Conservation (phyloP, 1,140 invertebrate species). For the Leptinotarsa defecta region DNA sequence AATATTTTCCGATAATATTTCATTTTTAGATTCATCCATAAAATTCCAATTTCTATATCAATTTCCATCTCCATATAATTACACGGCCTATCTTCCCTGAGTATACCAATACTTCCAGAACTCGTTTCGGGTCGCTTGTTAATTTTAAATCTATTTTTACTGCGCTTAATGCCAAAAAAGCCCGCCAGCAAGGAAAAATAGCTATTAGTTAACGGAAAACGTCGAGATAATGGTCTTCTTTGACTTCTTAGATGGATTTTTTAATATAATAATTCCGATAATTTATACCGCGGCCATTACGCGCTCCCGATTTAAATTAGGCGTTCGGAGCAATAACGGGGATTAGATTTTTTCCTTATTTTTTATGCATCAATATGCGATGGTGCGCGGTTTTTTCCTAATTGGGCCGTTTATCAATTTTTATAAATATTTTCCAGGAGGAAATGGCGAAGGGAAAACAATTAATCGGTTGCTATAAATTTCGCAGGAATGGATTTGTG, state of each 20-base stretch:
- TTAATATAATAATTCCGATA: conserved; percentile 72
- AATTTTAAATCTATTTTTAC: conserved; percentile 47
- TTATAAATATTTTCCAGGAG: conserved; percentile 40
- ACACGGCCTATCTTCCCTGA: conserved; percentile 11
- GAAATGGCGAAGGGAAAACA: conserved; percentile 21
- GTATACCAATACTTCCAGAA: conserved; percentile 26
- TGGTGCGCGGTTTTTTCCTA: conserved; percentile 37
- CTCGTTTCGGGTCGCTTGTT: conserved; percentile 34
- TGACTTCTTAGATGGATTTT: conserved; percentile 69
- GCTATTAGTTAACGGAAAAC: conserved; percentile 41
- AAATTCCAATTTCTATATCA: conserved; percentile 22
- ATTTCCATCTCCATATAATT: conserved; percentile 26
- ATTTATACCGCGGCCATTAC: conserved; percentile 60
- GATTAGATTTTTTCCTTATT: conserved; percentile 46
- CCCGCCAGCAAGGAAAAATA: conserved; percentile 43
- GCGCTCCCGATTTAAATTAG: conserved; percentile 54
- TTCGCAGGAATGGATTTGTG: not conserved
- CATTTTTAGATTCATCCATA: conserved; percentile 11
- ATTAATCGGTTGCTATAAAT: conserved; percentile 14
- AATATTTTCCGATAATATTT: conserved; percentile 6
- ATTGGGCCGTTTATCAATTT: conserved; percentile 46
- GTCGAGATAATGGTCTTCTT: conserved; percentile 57
- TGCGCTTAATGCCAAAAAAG: conserved; percentile 36
- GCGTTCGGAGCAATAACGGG: conserved; percentile 51
- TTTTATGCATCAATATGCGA: conserved; percentile 42